Evolutionary conservation across 2,888 invertebrate genomes (phyloP), one percentile per base, ranked within the genome.

Genomic region (Periphyllus acericola): DNA sequence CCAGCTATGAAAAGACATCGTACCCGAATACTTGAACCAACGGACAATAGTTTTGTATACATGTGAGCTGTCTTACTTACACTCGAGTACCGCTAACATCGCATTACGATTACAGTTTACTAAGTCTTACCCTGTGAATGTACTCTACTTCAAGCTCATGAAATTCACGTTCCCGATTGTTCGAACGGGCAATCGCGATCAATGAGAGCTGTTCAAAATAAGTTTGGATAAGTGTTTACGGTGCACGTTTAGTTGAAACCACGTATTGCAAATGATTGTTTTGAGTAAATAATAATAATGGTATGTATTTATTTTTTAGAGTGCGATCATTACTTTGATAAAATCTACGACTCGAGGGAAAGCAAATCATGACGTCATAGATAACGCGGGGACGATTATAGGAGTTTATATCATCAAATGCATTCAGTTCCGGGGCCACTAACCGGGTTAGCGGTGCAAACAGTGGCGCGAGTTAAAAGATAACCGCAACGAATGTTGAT

Each of bases 41-140:
- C 46, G 14, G 19, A 21, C 14, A 55, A 9, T 55, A 55, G 21
- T 55, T 19, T 55, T 55, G 40, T 8, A 40, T 9, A 5, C 6
- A 8, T 40, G 8, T 40, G 9, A 40, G 40, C 4, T 36, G 36
- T 36, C 6, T 36, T 36, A 36, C 6, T 9, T 40, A 9, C 9
- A 9, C 9, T 5, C 8, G 40, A 6, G 40, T 40, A 40, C 40
- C 6, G 40, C 9, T 40, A 72, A 72, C 34, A 11, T 17, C 6
- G 6, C 3, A 9, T 40, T 40, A 0, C 40, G 14, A 52, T 76
- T 76, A 76, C 76, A 60, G 21, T 60, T 19, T n/a, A 0, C 32
- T 52, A 29, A 29, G 76, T 76, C 52, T 76, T 52, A 76, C 76
- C 76, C 76, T 76, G 76, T 32, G 6, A 46, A 52, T 32, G 52